Base-by-base conservation (phyloP, 2,888 invertebrate genomes). In the Habrosyne pyritoides region DNA sequence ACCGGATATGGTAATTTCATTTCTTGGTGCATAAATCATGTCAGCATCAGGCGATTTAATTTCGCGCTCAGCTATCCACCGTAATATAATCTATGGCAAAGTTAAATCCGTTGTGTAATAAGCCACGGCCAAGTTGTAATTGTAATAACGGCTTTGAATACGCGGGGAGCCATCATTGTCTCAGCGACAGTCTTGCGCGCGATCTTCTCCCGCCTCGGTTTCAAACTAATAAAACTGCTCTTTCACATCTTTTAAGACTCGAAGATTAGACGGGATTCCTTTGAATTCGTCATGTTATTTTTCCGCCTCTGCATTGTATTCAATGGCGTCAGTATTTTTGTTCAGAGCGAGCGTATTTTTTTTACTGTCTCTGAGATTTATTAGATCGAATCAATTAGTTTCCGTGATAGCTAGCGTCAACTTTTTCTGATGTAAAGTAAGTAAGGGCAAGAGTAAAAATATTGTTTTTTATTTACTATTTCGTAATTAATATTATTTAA, bases 171-270 rank as follows among this genome's bases (percentile, higher is more conserved):
- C 24, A 2, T 53, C 53, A 63, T 52, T 64, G 63, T 62, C 69
- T 66, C 67, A 69, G 67, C 67, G 63, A 60, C 53, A 53, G 63
- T 54, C 47, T 49, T 51, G 57, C 52, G 53, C 52, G 21, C 47
- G n/a, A n/a, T n/a, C n/a, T n/a, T n/a, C n/a, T n/a, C 62, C 54
- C 54, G 57, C 62, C 60, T 69, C 57, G 56, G 52, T 36, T 64
- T 56, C 53, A 46, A 56, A 69, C 55, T 63, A 67, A 70, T 68
- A 61, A 69, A 71, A 59, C 52, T 55, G 56, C 48, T 54, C 52
- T 52, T 55, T 61, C 30, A 47, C 53, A 62, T 61, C 65, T 59
- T 59, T 59, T 60, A 55, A 61, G 56, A 55, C 57, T 53, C 14
- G 48, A 60, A 61, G 64, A 66, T 26, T 53, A 54, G 53, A 55